Base-by-base conservation (phyloP, 1,140 invertebrate genomes). In the Doryteuthis pealeii region DNA sequence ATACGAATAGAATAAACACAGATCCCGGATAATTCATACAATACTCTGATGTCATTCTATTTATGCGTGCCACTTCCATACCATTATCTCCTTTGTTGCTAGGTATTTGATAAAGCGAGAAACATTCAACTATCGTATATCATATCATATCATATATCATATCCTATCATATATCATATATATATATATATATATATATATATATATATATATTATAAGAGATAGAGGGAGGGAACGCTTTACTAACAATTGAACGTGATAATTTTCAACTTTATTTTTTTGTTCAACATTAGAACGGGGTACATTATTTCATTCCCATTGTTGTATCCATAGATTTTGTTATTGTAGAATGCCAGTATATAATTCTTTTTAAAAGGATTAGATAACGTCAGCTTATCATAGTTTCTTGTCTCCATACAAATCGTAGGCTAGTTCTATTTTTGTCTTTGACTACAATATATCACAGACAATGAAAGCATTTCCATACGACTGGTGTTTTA, bases 291-390 rank as follows among this genome's bases (percentile, higher is more conserved):
- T 15, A 76, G 35, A 8, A 77, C 6, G 15, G 76, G 76, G 15
- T 65, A 66, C 5, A 71, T 96, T 22, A 99, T 90, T 83, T 96
- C 93, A 84, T 96, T 96, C n/a, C 96, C 96, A 80, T 92, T 92
- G 87, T 99, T 96, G 94, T 95, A 98, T 0, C 95, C 96, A 85
- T 94, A 97, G 32, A 99, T 89, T 85, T 96, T 94, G 91, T 95
- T 87, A 43, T 94, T 93, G 89, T 97, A 97, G 82, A 98, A 99
- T 58, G 93, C 92, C 2, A 99, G 90, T 89, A 96, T 95, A 3
- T 95, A 96, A 35, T 95, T 97, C 76, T 93, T 93, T 73, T 92
- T 90, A 84, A 97, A 98, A 1, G 96, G 96, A 90, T 98, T 98
- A 6, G 94, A 92, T 87, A 96, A 96, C 54, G 91, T n/a, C 68